Base-by-base conservation (phyloP, 2,797 vertebrate genomes). In the Lutjanus campechanus region DNA sequence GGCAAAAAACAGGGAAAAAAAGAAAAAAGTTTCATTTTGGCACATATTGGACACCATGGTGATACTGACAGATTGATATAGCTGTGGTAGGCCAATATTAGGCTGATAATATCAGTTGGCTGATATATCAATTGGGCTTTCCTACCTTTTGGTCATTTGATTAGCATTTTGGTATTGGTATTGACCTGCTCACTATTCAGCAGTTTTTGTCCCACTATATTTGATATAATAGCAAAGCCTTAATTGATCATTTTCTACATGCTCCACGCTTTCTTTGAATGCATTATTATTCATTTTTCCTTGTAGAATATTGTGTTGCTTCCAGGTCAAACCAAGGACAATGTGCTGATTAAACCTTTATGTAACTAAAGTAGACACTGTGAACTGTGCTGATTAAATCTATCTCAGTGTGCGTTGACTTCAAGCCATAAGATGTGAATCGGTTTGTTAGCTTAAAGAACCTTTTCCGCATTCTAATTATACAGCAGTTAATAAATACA, bases 271-370 rank as follows among this genome's bases (percentile, higher is more conserved):
- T 69, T 55, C 62, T 54, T 6, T 46, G 10, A 40, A 8, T 20
- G 17, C 47, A 7, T 41, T 22, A 17, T 46, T 55, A 13, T 11
- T 15, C 40, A 41, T 58, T 67, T 56, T 53, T 25, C 5, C 40
- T 17, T 36, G 3, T 36, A 36, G 8, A 46, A 66, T 65, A 54
- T 66, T 19, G 12, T 68, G 46, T 51, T 74, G 19, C 46, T 65
- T 44, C 2, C 44, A 63, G 55, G 76, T 82, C 50, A 58, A 29
- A 58, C 8, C 40, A 55, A 73, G 63, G 73, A 69, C 63, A 66
- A 46, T 16, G 41, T 62, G 67, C 19, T 70, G 58, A 79, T 69
- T 69, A 63, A 81, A 76, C 51, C 55, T 65, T 54, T 43, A 12
- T 13, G 60, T 77, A 63, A 69, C 44, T 15, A 16, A 49, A 61